These are phyloP conservation scores for Zaprionus ghesquierei DNA, from an alignment of 1,140 invertebrate species.

Conservation along the genomic window DNA sequence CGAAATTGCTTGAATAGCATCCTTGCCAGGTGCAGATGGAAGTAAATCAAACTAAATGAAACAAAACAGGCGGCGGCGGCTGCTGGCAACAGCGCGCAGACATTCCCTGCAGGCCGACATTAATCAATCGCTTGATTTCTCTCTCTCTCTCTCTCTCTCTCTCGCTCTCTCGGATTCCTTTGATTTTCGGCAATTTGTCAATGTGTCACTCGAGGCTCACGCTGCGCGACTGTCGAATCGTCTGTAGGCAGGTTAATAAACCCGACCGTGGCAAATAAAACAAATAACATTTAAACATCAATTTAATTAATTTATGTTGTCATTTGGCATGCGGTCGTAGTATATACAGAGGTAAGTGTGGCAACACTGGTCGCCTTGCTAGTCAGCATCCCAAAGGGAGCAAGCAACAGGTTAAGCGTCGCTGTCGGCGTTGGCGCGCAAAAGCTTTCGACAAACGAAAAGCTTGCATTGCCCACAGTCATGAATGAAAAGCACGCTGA, in stretches of 20 bases:
- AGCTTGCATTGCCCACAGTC: constrained; percentile 26
- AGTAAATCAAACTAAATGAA: not conserved
- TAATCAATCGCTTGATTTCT: not conserved
- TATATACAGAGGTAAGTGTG: constrained; percentile 22
- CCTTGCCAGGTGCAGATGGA: not conserved
- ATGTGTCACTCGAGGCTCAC: constrained; percentile 51
- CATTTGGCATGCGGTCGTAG: constrained; percentile 34
- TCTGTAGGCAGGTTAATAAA: constrained; percentile 40
- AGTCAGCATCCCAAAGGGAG: constrained; percentile 23
- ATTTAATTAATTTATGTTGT: constrained; percentile 78
- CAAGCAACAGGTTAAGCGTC: constrained; percentile 59
- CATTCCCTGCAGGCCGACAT: not conserved
- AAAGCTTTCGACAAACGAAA: constrained; percentile 48
- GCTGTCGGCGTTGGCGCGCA: constrained; percentile 26
- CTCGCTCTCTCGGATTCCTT: not conserved
- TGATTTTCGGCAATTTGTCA: constrained; percentile 60
- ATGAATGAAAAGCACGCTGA: constrained; percentile 68
- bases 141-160: not conserved
- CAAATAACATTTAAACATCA: constrained; percentile 58
- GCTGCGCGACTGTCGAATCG: constrained; percentile 2
- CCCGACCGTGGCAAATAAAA: constrained; percentile 32
- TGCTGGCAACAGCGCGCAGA: not conserved
- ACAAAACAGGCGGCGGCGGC: not conserved
- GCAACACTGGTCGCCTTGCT: constrained; percentile 49
- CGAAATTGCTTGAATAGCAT: not conserved